A percentile compares a stretch with the other conserved stretches of the same genome.
Conservation (phyloP, 2,888 invertebrate genomes). For the Hedychridium roseum region DNA sequence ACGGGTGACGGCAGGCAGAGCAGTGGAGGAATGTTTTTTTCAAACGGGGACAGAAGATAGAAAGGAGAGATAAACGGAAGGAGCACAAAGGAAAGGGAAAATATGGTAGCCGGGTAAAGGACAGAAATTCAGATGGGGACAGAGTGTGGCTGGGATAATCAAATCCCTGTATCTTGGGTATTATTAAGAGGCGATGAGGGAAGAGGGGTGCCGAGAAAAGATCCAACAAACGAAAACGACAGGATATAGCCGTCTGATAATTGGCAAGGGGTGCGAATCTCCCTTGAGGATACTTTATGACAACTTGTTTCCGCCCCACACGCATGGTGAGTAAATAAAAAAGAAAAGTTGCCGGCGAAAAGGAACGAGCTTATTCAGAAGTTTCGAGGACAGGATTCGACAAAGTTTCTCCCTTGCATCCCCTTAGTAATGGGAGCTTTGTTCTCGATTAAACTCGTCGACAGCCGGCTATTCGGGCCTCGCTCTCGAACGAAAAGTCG, state of each 20-base stretch:
- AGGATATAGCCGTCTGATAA: constrained; percentile 1
- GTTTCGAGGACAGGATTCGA: constrained; percentile 6
- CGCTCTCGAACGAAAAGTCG: constrained; percentile 20
- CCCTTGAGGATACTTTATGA: constrained; percentile 2
- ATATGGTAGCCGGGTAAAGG: too few relatives aligned
- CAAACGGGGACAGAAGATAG: too few relatives aligned
- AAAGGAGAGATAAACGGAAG: too few relatives aligned
- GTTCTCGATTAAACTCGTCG: constrained; percentile 14
- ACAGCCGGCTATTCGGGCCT: background rate
- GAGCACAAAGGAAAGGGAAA: too few relatives aligned
- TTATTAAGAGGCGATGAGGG: too few relatives aligned
- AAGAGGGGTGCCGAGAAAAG: background rate
- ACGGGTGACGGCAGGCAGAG: too few relatives aligned
- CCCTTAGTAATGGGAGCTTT: too few relatives aligned
- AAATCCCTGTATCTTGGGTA: too few relatives aligned
- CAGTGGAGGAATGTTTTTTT: too few relatives aligned
- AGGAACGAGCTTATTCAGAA: background rate
- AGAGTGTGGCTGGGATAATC: too few relatives aligned
- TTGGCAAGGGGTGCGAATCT: constrained; percentile 6
- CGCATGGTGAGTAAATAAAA: too few relatives aligned
- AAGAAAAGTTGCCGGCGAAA: background rate
- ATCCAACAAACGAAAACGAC: background rate
- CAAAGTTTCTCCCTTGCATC: constrained; percentile 20
- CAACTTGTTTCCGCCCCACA: background rate
- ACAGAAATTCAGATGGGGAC: too few relatives aligned